Evolutionary conservation across 2,113 vertebrate species (phyloP).

Genomic region (Cervus canadensis): DNA sequence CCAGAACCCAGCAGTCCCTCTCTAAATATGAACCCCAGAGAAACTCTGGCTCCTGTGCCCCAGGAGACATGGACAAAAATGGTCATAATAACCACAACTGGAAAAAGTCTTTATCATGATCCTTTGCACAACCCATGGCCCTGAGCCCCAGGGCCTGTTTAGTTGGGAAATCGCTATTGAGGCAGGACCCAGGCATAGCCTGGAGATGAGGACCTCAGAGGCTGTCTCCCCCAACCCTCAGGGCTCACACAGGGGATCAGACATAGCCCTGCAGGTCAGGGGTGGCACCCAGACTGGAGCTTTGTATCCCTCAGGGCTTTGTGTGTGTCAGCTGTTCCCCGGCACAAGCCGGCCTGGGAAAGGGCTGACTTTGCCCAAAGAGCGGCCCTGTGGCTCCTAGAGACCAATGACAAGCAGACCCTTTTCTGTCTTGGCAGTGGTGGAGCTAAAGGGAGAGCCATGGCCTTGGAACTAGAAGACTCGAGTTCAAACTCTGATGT

Average conservation of each 20-base stretch:
- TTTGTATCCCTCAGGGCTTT: background rate
- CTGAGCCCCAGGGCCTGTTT: background rate
- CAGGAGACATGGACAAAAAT: background rate
- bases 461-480: background rate
- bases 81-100: background rate
- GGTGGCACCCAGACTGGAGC: background rate
- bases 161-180: background rate
- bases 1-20: background rate
- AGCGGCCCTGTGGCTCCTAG: background rate
- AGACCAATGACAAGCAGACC: background rate
- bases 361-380: background rate
- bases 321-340: background rate
- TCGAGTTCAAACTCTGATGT: rapidly evolving
- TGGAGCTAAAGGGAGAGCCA: background rate
- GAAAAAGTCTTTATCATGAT: background rate
- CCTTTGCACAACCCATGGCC: background rate
- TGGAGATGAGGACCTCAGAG: background rate
- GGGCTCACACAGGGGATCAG: background rate
- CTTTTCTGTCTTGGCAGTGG: background rate
- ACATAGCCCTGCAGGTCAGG: background rate
- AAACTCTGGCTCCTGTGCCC: background rate
- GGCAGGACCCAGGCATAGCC: background rate
- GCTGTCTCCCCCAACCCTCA: rapidly evolving
- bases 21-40: background rate
- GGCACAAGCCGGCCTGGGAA: background rate